Base-by-base conservation (phyloP, 2,888 invertebrate genomes). In the Timandra comae region DNA sequence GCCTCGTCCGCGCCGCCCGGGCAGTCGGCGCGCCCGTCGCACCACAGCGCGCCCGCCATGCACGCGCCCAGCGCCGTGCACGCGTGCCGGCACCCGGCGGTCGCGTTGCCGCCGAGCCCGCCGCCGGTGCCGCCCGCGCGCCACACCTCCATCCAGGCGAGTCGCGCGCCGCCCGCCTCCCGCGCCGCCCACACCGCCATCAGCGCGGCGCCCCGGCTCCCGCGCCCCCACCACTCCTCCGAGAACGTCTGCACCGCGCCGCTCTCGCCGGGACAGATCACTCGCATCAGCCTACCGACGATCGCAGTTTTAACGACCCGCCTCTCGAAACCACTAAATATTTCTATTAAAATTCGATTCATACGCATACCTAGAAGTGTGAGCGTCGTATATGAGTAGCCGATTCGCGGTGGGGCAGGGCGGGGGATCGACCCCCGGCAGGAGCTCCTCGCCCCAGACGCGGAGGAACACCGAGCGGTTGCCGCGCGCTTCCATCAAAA, bases 131-230 rank as follows among this genome's bases (percentile, higher is more conserved):
- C 41, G 21, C 47, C 52, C n/a, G 57, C 58, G 36, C 62, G 62
- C 66, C 70, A 66, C 46, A 65, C 53, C 45, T 75, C 76, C 63
- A 94, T 85, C 94, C 94, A 94, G 36, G 91, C 90, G 56, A 93
- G 89, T n/a, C 90, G 90, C 29, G 93, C 93, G 30, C 74, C 91
- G 16, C 94, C 94, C n/a, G 90, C 78, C 69, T 94, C 94, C 76
- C 93, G 93, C 64, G 93, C 94, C 58, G 93, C 92, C 48, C 93
- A 94, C 79, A 93, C 93, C 35, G 94, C 90, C 50, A 94, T 92
- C 44, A 95, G 88, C n/a, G 93, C 91, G 86, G 88, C 45, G 88
- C 90, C 91, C 53, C 92, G 91, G 23, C 20, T 52, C n/a, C 33
- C 62, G 12, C 68, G 60, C 27, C 67, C 66, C 62, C 65, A 86